Evolutionary conservation across 2,888 invertebrate species (phyloP), one percentile per base, ranked within the genome.

Genomic region (Drosophila meridiana): DNA sequence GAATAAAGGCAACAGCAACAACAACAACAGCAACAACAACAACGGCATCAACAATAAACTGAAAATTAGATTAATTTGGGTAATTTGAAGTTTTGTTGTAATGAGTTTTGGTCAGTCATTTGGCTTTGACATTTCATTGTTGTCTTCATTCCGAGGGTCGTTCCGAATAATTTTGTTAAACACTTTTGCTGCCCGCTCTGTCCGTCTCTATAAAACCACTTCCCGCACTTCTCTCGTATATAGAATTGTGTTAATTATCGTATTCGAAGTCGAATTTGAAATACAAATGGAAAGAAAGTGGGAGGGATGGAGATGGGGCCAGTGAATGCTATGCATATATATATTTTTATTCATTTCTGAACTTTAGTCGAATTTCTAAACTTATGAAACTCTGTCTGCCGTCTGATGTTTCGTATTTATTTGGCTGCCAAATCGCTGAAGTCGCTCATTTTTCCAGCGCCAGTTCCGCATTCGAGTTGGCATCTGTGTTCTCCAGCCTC

Each of bases 1-100:
- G 88, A 84, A 89, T 76, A 69, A 62, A 61, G 52, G 56, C 53
- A 58, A 45, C 52, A 71, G 62, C 67, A 74, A 72, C 73, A 66
- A 65, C n/a, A 61, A 30, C 56, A 73, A 68, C 71, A 43, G 1
- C 38, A 38, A 0, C 13, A 38, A 4, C 40, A 42, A 14, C 14
- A 42, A 6, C n/a, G 52, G 36, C 50, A 71, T 69, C 73, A 71
- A 72, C 70, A 69, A 75, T 65, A 47, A 71, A 69, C 78, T 73
- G 68, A 76, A 72, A 80, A 90, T 86, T 84, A 88, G 90, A 92
- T 92, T 91, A 91, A 92, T 91, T 90, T 87, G 87, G 81, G 87
- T 83, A 89, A 90, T 91, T 91, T 82, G 79, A 87, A 84, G 83
- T 86, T 90, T 90, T 78, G 84, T 90, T 89, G 88, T 91, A 91